Conservation (phyloP, 2,797 vertebrate genomes). For the Notolepis coatsorum region DNA sequence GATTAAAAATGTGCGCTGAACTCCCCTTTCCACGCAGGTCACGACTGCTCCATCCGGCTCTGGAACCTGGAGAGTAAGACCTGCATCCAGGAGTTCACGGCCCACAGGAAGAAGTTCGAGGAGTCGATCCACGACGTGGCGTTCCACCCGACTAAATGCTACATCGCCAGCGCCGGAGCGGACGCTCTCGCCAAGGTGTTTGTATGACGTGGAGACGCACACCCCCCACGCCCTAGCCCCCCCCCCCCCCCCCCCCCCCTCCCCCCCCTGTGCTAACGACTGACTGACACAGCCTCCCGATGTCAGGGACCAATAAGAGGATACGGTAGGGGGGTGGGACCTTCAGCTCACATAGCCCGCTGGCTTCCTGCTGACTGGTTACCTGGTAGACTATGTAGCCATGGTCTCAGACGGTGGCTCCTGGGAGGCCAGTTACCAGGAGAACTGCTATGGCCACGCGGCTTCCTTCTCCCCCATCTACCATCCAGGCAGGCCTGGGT, state of each 20-base stretch:
- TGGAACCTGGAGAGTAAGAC: constrained; percentile 99
- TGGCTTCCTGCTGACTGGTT: constrained; percentile 49
- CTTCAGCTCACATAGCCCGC: constrained; percentile 61
- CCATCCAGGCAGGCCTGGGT: constrained; percentile 96
- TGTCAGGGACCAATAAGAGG: constrained; percentile 76
- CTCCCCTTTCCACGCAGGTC: constrained; percentile 86
- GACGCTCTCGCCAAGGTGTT: constrained; percentile 99
- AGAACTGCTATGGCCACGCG: constrained; percentile 76
- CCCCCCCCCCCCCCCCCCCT: constrained; percentile 41
- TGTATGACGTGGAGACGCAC: constrained; percentile 91
- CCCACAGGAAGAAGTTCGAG: constrained; percentile 97
- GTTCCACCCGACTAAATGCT: constrained; percentile 97
- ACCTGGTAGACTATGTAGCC: constrained; percentile 71
- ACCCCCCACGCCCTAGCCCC: constrained; percentile 50
- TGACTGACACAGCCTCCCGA: constrained; percentile 61
- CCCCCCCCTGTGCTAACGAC: neutral
- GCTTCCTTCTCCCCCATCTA: constrained; percentile 40
- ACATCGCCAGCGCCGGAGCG: constrained; percentile 97
- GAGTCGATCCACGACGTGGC: constrained; percentile 98
- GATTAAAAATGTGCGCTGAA: too few species aligned
- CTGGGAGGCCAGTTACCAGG: constrained; percentile 62
- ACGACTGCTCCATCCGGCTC: constrained; percentile 97
- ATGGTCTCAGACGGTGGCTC: constrained; percentile 54
- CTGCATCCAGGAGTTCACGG: constrained; percentile 98
- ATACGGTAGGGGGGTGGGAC: constrained; percentile 66